A percentile compares a stretch with the other conserved stretches of the same genome.
Evolutionary conservation across 1,140 invertebrate species (phyloP).

Genomic region (Nasonia vitripennis): DNA sequence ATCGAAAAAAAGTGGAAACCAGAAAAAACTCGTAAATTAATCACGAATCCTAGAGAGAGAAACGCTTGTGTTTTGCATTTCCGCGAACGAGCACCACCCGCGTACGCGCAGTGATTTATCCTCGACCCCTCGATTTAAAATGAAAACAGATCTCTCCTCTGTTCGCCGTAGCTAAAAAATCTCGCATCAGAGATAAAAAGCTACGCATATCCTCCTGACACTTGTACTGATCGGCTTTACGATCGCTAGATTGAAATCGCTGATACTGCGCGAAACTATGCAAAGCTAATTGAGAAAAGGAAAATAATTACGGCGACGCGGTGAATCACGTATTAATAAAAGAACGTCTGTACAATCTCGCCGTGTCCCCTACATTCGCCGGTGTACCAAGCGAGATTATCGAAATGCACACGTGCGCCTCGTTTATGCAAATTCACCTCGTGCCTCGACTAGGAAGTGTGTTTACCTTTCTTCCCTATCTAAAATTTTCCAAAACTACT

Average conservation of each 20-base stretch:
- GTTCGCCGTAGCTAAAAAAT: too few species aligned
- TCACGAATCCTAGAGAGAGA: not conserved
- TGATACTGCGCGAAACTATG: not conserved
- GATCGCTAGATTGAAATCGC: conserved; percentile 3
- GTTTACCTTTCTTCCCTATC: not conserved
- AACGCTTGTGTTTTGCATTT: not conserved
- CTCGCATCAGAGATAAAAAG: too few species aligned
- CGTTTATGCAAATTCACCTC: not conserved
- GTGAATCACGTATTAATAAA: not conserved
- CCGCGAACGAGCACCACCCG: not conserved
- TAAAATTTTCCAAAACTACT: not conserved
- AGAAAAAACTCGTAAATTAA: conserved; percentile 39
- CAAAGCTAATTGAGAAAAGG: not conserved
- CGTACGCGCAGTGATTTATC: not conserved
- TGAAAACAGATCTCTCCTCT: conserved; percentile 22
- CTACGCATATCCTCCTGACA: too few species aligned
- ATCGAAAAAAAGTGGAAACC: not conserved
- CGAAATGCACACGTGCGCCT: not conserved
- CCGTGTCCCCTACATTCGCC: too few species aligned
- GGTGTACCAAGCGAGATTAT: not conserved
- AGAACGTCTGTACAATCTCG: too few species aligned
- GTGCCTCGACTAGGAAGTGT: not conserved
- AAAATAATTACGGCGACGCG: not conserved
- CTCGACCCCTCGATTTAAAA: not conserved
- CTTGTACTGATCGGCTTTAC: not conserved